Conservation (phyloP, 2,888 invertebrate genomes). For the Chrysomela aeneicollis region DNA sequence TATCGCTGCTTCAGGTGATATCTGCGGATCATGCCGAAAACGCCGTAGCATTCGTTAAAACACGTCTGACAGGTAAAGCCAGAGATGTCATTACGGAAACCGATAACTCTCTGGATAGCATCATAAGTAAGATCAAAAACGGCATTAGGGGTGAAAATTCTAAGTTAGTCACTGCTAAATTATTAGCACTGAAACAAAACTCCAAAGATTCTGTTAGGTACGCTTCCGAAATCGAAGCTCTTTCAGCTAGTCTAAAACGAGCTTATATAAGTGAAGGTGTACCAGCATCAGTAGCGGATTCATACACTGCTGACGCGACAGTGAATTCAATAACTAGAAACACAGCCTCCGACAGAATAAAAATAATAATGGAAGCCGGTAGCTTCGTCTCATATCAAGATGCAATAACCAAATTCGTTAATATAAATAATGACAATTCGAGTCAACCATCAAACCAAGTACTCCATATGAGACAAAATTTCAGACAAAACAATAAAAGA, state of each 20-base stretch:
- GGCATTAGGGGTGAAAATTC: slow-evolving; percentile 25
- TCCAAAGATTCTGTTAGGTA: slow-evolving; percentile 15
- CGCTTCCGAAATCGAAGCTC: slow-evolving; percentile 19
- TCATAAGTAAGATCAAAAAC: slow-evolving; percentile 16
- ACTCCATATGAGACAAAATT: no score
- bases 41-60: slow-evolving; percentile 27
- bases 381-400: slow-evolving; percentile 18
- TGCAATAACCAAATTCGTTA: slow-evolving; percentile 23
- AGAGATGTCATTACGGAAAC: slow-evolving; percentile 19
- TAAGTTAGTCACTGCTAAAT: not conserved
- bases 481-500: no score
- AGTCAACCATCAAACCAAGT: no score
- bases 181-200: slow-evolving; percentile 9
- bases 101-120: slow-evolving; percentile 11
- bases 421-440: not conserved
- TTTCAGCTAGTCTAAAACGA: slow-evolving; percentile 15
- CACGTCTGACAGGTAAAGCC: slow-evolving; percentile 26
- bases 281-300: slow-evolving; percentile 18
- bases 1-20: slow-evolving; percentile 1
- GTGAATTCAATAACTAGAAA: slow-evolving; percentile 18
- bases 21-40: slow-evolving; percentile 17
- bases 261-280: slow-evolving; percentile 27
- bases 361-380: slow-evolving; percentile 23
- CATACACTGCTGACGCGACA: slow-evolving; percentile 7
- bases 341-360: slow-evolving; percentile 12